Evolutionary conservation across 2,888 invertebrate genomes (phyloP), one percentile per base, ranked within the genome.

Genomic region (Endotricha flammealis): DNA sequence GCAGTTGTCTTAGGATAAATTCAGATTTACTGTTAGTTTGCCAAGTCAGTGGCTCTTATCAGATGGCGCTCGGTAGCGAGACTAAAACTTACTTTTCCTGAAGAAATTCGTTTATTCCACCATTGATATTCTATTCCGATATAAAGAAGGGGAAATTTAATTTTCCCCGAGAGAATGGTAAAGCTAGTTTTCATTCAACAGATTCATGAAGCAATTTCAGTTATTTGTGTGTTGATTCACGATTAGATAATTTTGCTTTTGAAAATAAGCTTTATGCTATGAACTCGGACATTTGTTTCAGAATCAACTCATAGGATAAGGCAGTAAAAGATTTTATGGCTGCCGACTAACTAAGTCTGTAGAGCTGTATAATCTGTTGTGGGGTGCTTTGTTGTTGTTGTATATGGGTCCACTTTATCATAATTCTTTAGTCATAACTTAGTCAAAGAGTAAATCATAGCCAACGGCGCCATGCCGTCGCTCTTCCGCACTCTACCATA

Each of bases 301-400:
- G 64, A 71, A 69, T 58, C 64, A 61, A 61, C 69, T 58, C 71
- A 68, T 75, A 68, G 69, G 70, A 71, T 64, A 63, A 63, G 72
- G 70, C 68, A 74, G 69, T 77, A 72, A 76, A 78, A 75, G 64
- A 74, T 75, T 79, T 78, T 78, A 79, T 69, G 51, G 55, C 57
- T 54, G n/a, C n/a, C n/a, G n/a, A n/a, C n/a, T n/a, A n/a, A n/a
- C n/a, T n/a, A n/a, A n/a, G n/a, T n/a, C n/a, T n/a, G n/a, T n/a
- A n/a, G n/a, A n/a, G n/a, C n/a, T n/a, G n/a, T n/a, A n/a, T n/a
- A n/a, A n/a, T n/a, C n/a, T n/a, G n/a, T n/a, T n/a, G n/a, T n/a
- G n/a, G n/a, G n/a, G n/a, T n/a, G n/a, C n/a, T n/a, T n/a, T n/a
- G n/a, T n/a, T n/a, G n/a, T n/a, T n/a, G n/a, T n/a, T n/a, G n/a